Evolutionary conservation across 2,797 vertebrate genomes (phyloP), one percentile per base, ranked within the genome.

Genomic region (Borostomias antarcticus): DNA sequence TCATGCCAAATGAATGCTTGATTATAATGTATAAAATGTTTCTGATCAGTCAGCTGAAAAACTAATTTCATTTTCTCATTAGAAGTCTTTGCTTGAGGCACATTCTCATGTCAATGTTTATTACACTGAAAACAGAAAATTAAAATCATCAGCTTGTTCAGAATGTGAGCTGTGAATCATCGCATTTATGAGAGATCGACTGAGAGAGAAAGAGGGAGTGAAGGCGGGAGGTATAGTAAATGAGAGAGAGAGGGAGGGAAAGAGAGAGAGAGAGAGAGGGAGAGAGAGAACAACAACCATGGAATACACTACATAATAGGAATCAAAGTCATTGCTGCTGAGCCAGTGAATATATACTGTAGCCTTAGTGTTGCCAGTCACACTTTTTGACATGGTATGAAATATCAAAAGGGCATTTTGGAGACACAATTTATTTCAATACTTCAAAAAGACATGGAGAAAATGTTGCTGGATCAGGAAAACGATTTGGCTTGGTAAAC

Each of bases 11-110:
- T 94, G 95, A 97, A 96, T 95, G 94, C 93, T 98, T 97, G 96
- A 97, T 97, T 97, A 96, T 96, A 93, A 93, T 92, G 89, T 95
- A 94, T 94, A 95, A 97, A 98, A 96, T 96, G 95, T 94, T 97
- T 97, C 94, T 96, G 97, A 98, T 96, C 95, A 98, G 94, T 94
- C 96, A 97, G 95, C 95, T 96, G 96, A 98, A 98, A 98, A 98
- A 96, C 95, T 97, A 98, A 98, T 98, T 98, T 97, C 94, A 96
- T 98, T 98, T 98, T 98, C 96, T 98, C 96, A 97, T 98, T 98
- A 97, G 90, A 89, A 84, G 83, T 86, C 89, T 85, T 80, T 92
- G 95, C 96, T 94, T 91, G 82, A 62, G 94, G 96, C 95, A 94
- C 92, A 90, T 91, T 97, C 95, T 95, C 93, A 93, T 87, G 82